Base-by-base conservation (phyloP, 2,888 invertebrate genomes). In the Tenthredo livida region DNA sequence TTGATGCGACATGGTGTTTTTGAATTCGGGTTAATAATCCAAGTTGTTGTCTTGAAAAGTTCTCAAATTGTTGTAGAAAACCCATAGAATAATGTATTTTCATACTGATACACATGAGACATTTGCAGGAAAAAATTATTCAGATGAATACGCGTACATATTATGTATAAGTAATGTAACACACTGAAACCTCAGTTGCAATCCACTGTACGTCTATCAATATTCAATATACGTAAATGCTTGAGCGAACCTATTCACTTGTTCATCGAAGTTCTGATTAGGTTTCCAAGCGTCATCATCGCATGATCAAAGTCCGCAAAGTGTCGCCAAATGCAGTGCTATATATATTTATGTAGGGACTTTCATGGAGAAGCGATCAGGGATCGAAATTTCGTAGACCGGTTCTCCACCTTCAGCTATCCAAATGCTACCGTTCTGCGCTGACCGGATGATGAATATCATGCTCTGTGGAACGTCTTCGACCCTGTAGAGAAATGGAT, bases 401-500 rank as follows among this genome's bases (percentile, higher is more conserved):
- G 93, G 92, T 37, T 92, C 89, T 9, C 89, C 90, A 43, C 92
- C 90, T 84, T 93, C 93, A 78, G 90, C 89, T 29, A 93, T 90
- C 93, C 93, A 93, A 7, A 92, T 88, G 73, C 90, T 92, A 9
- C 92, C 92, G 77, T 92, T 93, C 54, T 90, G 90, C 0, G 91
- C 93, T 77, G 43, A 40, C 4, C 6, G 73, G 21, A 73, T 73
- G 73, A 91, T 87, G 70, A 92, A 90, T 1, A 93, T 88, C n/a
- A 93, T 82, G 47, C 92, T 92, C 33, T 85, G 87, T 12, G 90
- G 91, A 9, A 91, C 91, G 47, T 87, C 82, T 4, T 90, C 90
- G 3, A 88, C 87, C 10, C 91, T 91, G 40, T 5, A 67, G 33
- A 40, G 43, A 17, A 21, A 73, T 72, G 5, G 3, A 61, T 61